Percentiles rank a stretch among this genome's conserved stretches.
phyloP scores from a whole-genome alignment of 2,888 invertebrate species.

The Chrysolina americana region DNA sequence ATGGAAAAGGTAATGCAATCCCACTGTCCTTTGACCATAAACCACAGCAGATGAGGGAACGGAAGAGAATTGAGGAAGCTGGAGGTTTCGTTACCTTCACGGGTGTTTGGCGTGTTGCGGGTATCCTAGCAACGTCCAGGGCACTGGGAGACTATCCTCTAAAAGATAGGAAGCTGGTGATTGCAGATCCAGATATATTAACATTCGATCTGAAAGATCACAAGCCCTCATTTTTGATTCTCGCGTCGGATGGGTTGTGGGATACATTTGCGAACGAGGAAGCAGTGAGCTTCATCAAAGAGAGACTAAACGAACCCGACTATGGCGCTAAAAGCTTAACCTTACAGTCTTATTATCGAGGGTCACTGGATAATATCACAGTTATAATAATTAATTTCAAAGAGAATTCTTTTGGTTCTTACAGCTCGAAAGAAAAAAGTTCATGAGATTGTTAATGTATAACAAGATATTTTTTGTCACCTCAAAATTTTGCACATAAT shows the following conservation, averaged over 20 bases:
- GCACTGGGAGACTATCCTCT: constrained; percentile 96
- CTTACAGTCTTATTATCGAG: constrained; percentile 91
- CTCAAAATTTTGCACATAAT: background rate
- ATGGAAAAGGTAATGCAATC: constrained; percentile 89
- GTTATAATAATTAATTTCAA: constrained; percentile 90
- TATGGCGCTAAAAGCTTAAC: constrained; percentile 94
- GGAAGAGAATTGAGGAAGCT: constrained; percentile 92
- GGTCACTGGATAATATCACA: constrained; percentile 96
- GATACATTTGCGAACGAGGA: constrained; percentile 97
- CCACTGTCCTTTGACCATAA: constrained; percentile 97
- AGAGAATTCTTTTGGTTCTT: constrained; percentile 67
- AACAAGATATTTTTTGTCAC: background rate
- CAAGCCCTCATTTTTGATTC: constrained; percentile 89
- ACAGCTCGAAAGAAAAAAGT: constrained; percentile 12
- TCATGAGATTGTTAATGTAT: background rate
- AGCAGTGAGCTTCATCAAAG: constrained; percentile 90
- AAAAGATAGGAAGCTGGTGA: constrained; percentile 93
- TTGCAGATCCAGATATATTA: constrained; percentile 95
- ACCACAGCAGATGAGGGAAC: constrained; percentile 95
- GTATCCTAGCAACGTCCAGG: constrained; percentile 93
- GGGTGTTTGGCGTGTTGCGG: constrained; percentile 97
- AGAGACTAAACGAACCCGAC: constrained; percentile 87
- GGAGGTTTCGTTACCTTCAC: constrained; percentile 96
- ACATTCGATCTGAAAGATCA: constrained; percentile 91
- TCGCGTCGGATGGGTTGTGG: constrained; percentile 97